A percentile compares a stretch with the other conserved stretches of the same genome.
Evolutionary conservation across 2,113 vertebrate species (phyloP).

Genomic region (Colossoma macropomum): DNA sequence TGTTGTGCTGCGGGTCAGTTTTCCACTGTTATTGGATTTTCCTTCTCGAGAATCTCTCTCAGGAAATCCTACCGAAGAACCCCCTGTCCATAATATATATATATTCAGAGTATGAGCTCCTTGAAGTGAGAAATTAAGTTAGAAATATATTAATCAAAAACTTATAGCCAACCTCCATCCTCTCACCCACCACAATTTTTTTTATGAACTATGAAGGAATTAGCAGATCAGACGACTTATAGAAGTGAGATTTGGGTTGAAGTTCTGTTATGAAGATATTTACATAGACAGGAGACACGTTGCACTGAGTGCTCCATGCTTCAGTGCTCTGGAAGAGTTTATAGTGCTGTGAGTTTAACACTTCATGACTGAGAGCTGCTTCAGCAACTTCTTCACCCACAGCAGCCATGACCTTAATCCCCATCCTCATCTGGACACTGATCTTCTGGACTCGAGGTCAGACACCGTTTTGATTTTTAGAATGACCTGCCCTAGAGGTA

Average conservation of each 20-base stretch:
- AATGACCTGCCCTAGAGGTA: too few relatives aligned
- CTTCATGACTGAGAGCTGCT: conserved; percentile 37
- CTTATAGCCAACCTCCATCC: too few relatives aligned
- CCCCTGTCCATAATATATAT: too few relatives aligned
- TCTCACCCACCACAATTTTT: too few relatives aligned
- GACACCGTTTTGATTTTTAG: background rate
- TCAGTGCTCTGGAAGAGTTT: conserved; percentile 23
- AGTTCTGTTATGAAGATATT: background rate
- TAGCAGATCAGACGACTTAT: background rate
- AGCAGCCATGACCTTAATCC: conserved; percentile 22
- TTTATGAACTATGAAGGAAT: background rate
- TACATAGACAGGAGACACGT: background rate
- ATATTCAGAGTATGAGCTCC: too few relatives aligned
- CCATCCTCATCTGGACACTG: conserved; percentile 38
- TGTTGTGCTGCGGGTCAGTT: too few relatives aligned
- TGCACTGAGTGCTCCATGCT: background rate
- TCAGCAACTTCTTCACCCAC: conserved; percentile 10
- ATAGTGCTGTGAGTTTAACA: conserved; percentile 25
- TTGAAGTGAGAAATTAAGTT: too few relatives aligned
- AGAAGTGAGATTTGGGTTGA: too few relatives aligned
- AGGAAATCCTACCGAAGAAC: too few relatives aligned
- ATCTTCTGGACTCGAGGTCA: conserved; percentile 34
- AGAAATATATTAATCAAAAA: too few relatives aligned
- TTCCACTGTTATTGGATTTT: too few relatives aligned
- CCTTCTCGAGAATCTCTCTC: too few relatives aligned